Conservation (phyloP, 2,113 vertebrate genomes). For the Theropithecus gelada region DNA sequence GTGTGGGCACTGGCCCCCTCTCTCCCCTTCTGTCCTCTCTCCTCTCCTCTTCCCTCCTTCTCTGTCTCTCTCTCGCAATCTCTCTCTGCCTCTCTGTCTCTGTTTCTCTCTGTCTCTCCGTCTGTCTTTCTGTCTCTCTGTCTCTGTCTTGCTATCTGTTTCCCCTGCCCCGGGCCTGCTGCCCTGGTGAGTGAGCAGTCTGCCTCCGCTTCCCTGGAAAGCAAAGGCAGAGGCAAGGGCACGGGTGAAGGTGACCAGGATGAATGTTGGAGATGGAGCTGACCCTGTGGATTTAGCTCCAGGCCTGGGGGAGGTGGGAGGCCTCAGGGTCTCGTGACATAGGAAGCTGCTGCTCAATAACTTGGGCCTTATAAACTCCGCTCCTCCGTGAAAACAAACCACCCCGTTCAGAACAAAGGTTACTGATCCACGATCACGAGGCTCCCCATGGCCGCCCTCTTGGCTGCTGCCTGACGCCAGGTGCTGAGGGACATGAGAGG, state of each 20-base stretch:
- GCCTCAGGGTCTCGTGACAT: background rate
- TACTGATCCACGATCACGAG: background rate
- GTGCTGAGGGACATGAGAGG: background rate
- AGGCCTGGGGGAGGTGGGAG: background rate
- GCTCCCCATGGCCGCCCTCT: background rate
- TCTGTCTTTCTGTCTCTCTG: background rate
- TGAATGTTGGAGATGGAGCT: background rate
- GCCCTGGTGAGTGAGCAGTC: background rate
- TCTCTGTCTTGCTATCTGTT: background rate
- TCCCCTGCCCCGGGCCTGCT: rapidly evolving
- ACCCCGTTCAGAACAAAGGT: background rate
- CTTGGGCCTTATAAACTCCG: background rate
- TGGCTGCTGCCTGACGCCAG: background rate
- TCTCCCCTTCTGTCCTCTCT: too few species aligned
- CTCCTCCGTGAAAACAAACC: background rate
- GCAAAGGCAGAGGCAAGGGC: background rate
- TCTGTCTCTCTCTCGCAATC: background rate
- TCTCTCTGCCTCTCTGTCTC: background rate
- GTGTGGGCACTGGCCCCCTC: background rate
- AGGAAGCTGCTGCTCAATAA: background rate
- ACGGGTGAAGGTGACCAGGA: background rate
- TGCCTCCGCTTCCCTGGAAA: too few species aligned
- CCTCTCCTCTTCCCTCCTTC: background rate
- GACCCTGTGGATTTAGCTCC: background rate
- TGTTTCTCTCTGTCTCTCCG: background rate